Percentiles rank a stretch among this genome's conserved stretches.
phyloP scores from a whole-genome alignment of 2,113 vertebrate genomes.

The Macaca mulatta region DNA sequence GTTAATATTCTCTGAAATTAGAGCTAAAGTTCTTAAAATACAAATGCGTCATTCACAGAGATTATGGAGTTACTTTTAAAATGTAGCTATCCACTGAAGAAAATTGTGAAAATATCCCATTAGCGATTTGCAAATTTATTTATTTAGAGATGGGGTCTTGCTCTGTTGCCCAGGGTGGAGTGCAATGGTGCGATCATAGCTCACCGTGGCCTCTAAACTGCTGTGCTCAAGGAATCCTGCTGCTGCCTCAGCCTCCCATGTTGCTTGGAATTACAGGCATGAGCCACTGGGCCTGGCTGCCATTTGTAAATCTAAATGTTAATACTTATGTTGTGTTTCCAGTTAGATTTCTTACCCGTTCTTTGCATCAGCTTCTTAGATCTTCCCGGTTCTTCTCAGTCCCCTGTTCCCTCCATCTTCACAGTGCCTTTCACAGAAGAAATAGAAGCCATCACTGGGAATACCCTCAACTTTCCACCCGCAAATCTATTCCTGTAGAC shows the following conservation, averaged over 20 bases:
- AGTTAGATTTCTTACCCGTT: background rate
- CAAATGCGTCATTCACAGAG: background rate
- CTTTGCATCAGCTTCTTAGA: background rate
- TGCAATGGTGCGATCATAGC: background rate
- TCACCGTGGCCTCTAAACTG: background rate
- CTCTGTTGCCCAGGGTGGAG: background rate
- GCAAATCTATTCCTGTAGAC: background rate
- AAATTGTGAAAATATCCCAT: background rate
- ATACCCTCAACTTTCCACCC: background rate
- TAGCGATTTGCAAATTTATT: background rate
- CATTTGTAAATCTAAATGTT: background rate
- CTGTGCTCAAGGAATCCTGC: background rate
- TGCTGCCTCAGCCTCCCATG: background rate
- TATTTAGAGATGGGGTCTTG: background rate
- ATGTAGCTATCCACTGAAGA: background rate
- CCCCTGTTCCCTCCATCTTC: background rate
- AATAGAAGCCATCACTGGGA: background rate
- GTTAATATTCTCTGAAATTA: slow-evolving; percentile 25
- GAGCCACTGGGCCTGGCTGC: background rate
- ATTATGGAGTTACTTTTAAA: background rate
- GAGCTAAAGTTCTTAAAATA: background rate
- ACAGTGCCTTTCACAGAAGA: background rate
- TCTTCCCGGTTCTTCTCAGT: background rate
- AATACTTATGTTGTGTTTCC: background rate
- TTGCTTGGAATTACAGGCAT: background rate